Percentiles rank a stretch among this genome's conserved stretches.
Evolutionary conservation across 2,113 vertebrate genomes (phyloP).

Genomic region (Xenotilapia leptura): DNA sequence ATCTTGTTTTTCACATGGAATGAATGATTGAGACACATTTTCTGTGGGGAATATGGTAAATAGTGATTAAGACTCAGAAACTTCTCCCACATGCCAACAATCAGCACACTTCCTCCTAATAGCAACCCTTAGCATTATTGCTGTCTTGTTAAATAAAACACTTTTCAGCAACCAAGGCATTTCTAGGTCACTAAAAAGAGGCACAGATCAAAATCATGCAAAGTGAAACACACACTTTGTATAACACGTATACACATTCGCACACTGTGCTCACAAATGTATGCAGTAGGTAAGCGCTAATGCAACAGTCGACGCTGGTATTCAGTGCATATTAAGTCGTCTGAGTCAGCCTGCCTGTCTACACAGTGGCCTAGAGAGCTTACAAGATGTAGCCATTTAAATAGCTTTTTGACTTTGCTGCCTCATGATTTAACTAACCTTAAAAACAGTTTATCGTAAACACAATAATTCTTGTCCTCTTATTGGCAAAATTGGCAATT

Average conservation of each 20-base stretch:
- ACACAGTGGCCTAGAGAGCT: background rate
- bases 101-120: background rate
- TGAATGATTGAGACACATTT: background rate
- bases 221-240: background rate
- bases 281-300: slow-evolving; percentile 1
- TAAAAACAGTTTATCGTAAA: background rate
- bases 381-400: slow-evolving; percentile 17
- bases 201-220: background rate
- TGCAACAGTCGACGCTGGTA: background rate
- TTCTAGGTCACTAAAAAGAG: slow-evolving; percentile 11
- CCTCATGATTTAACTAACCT: background rate
- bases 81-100: background rate
- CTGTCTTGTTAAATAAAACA: background rate
- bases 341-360: slow-evolving; percentile 1
- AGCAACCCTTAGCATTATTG: background rate
- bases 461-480: background rate
- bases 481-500: background rate
- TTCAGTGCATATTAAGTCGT: slow-evolving; percentile 2
- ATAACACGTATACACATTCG: background rate
- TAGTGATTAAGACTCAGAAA: background rate
- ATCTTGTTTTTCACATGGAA: background rate
- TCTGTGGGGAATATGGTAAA: background rate
- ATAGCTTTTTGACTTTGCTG: background rate
- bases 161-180: slow-evolving; percentile 7
- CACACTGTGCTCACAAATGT: slow-evolving; percentile 5